A percentile compares a stretch with the other conserved stretches of the same genome.
Evolutionary conservation across 2,888 invertebrate species (phyloP).

Genomic region (Cetonia aurata): DNA sequence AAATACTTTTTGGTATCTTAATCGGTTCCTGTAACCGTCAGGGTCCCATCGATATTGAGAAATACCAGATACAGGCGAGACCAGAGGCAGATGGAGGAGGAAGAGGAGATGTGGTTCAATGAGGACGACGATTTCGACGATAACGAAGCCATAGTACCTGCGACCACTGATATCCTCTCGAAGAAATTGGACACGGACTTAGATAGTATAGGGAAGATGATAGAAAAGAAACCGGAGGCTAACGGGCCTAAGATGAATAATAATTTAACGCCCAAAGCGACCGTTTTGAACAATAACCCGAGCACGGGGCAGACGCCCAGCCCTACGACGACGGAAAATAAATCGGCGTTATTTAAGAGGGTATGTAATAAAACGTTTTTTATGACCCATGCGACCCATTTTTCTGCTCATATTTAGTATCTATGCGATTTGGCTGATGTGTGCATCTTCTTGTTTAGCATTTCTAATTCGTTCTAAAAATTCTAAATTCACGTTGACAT

Average conservation of each 20-base stretch:
- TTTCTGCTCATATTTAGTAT: not conserved
- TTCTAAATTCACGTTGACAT: no score
- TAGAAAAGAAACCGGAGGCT: slow-evolving; percentile 62
- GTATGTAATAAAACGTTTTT: slow-evolving; percentile 57
- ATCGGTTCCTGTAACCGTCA: slow-evolving; percentile 56
- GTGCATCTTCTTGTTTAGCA: no score
- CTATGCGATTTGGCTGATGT: no score
- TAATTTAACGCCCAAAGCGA: slow-evolving; percentile 61
- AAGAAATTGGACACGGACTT: slow-evolving; percentile 73
- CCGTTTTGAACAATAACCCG: slow-evolving; percentile 67
- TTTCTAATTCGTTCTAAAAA: no score
- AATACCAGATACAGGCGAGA: slow-evolving; percentile 89
- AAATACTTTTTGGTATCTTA: no score
- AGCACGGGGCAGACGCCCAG: slow-evolving; percentile 61
- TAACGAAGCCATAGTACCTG: slow-evolving; percentile 73
- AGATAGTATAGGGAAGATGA: slow-evolving; percentile 70
- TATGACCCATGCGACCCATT: not conserved
- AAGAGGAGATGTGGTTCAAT: slow-evolving; percentile 99
- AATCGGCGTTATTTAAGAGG: slow-evolving; percentile 68
- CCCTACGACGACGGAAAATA: slow-evolving; percentile 63
- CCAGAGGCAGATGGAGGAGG: slow-evolving; percentile 94
- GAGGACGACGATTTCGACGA: slow-evolving; percentile 95
- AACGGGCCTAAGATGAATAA: slow-evolving; percentile 64
- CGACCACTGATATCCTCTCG: slow-evolving; percentile 69
- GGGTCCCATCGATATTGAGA: slow-evolving; percentile 85